Base-by-base conservation (phyloP, 2,888 invertebrate genomes). In the Criorhina ranunculi region DNA sequence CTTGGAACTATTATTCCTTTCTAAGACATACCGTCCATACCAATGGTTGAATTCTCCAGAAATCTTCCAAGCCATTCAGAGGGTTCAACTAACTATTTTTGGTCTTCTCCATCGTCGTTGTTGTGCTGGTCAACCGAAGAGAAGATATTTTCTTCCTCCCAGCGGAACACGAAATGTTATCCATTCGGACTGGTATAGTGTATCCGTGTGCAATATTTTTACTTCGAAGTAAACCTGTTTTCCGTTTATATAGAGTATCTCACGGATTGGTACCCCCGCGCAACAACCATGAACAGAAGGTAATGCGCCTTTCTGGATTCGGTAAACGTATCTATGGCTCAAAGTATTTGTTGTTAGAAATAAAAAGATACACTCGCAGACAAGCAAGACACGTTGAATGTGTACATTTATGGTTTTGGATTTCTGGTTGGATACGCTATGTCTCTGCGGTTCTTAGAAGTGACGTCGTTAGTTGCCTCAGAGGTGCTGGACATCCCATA, bases 291-390 rank as follows among this genome's bases (percentile, higher is more conserved):
- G 69, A 42, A 40, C 42, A 62, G 17, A 57, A 67, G 53, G 64
- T 73, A 78, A 62, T 83, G 55, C 35, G 57, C 44, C 78, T 78
- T 62, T 55, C 33, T 24, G 46, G 66, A 72, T 79, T 57, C 62
- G 49, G 31, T 55, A 35, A 1, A 24, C 1, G 15, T 53, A 60
- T 78, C 67, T 72, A 67, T 76, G 76, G 35, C 37, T 73, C 67
- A n/a, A n/a, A n/a, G n/a, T n/a, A n/a, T 69, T 83, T 79, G 73
- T 80, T 80, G 76, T 85, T 85, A 85, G 85, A 85, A 85, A 69
- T 24, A 60, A 60, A 72, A 44, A 33, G 33, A 60, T 62, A 59
- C 46, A 62, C 67, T 46, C 15, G 5, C 42, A 24, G 15, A n/a
- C 19, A 42, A 66, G 60, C 44, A 59, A 72, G 42, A 62, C 46